Evolutionary conservation across 2,888 invertebrate genomes (phyloP).

Genomic region (Lomographa bimaculata): DNA sequence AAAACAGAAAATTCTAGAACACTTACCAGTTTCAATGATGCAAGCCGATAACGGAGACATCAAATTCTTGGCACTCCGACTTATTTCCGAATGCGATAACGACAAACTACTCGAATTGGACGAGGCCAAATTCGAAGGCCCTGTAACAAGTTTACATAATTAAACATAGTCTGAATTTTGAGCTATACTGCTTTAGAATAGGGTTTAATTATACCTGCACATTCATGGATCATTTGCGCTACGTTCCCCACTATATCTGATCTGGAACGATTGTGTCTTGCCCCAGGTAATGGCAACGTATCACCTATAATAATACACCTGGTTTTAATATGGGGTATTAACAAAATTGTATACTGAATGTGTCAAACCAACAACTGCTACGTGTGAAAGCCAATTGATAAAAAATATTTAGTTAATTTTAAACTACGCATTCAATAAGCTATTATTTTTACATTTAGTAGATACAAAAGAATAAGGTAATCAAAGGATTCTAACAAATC

Average conservation of each 20-base stretch:
- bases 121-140: constrained; percentile 64
- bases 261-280: constrained; percentile 70
- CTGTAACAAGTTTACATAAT: constrained; percentile 39
- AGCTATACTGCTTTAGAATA: constrained; percentile 5
- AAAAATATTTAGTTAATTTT: background rate
- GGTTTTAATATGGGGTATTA: constrained; percentile 8
- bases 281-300: constrained; percentile 56
- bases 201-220: constrained; percentile 53
- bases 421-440: constrained; percentile 1
- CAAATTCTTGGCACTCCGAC: constrained; percentile 64
- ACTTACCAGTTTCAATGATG: constrained; percentile 86
- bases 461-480: too few species aligned
- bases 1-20: too few species aligned
- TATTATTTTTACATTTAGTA: background rate
- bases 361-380: constrained; percentile 6
- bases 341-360: too few species aligned
- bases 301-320: constrained; percentile 56
- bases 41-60: constrained; percentile 79
- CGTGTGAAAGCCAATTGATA: constrained; percentile 6
- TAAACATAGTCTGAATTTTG: background rate
- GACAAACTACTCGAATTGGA: constrained; percentile 60
- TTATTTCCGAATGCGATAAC: constrained; percentile 71
- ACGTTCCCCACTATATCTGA: constrained; percentile 75
- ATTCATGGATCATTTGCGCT: constrained; percentile 70
- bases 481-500: too few species aligned